These are phyloP conservation scores for Corythornis vintsioides DNA, from an alignment of 2,113 vertebrate species.

Conservation along the genomic window DNA sequence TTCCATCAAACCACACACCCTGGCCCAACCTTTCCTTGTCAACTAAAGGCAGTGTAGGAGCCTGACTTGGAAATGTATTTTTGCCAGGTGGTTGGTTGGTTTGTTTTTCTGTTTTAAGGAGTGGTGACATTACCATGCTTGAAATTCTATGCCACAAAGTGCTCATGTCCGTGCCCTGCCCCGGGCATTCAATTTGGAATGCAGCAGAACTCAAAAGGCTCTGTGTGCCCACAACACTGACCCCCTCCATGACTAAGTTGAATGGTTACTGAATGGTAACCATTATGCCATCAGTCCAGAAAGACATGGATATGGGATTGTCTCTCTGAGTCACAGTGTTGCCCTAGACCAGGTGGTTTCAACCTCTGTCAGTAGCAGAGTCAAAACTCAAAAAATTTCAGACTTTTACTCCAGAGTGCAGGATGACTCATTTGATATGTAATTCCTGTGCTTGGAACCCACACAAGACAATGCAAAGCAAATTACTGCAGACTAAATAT, in stretches of 20 bases:
- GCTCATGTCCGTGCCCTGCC: not conserved
- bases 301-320: not conserved
- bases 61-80: not conserved
- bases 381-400: not conserved
- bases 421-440: slow-evolving; percentile 24
- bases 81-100: not conserved
- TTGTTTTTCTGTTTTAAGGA: not conserved
- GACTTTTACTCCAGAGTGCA: not conserved
- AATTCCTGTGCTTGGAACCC: not conserved
- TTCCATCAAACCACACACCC: not conserved
- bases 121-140: not conserved
- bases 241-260: no score
- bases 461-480: not conserved
- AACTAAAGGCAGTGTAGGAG: not conserved
- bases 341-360: not conserved
- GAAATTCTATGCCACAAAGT: not conserved
- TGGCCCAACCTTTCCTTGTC: not conserved
- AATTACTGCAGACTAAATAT: slow-evolving; percentile 59
- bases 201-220: not conserved
- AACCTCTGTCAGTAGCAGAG: not conserved
- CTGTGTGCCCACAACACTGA: not conserved
- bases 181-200: not conserved
- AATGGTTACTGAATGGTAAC: no score
- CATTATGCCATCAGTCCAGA: not conserved
- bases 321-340: not conserved